phyloP scores from a whole-genome alignment of 2,888 invertebrate genomes.

The Tinea pellionella region DNA sequence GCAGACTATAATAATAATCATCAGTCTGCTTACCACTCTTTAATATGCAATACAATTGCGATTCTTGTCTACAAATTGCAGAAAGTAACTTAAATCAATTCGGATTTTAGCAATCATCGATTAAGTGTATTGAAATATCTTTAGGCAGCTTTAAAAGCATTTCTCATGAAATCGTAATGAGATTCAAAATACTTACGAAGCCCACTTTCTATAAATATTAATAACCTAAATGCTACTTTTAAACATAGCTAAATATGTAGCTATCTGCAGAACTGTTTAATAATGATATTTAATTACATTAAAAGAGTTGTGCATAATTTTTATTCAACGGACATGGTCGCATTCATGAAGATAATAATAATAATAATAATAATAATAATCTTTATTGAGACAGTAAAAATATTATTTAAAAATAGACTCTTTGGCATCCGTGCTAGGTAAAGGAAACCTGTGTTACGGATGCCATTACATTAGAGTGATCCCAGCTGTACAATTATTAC shows the following conservation, averaged over 20 bases:
- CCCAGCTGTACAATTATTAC: too few relatives aligned
- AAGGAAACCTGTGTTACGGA: too few relatives aligned
- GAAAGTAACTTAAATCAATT: too few relatives aligned
- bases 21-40: too few relatives aligned
- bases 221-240: neutral
- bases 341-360: constrained; percentile 12
- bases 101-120: neutral
- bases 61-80: too few relatives aligned
- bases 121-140: neutral
- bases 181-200: neutral
- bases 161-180: constrained; percentile 1
- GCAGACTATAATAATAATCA: too few relatives aligned
- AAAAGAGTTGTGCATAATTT: constrained; percentile 9
- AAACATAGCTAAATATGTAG: neutral
- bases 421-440: too few relatives aligned
- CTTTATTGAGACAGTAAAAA: too few relatives aligned
- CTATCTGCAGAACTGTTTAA: neutral
- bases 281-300: neutral
- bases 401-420: too few relatives aligned
- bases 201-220: neutral
- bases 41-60: too few relatives aligned
- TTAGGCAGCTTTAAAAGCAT: neutral
- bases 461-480: too few relatives aligned
- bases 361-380: too few relatives aligned
- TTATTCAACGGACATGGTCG: constrained; percentile 2